Evolutionary conservation across 2,888 invertebrate species (phyloP).

Genomic region (Podotricha telesiphe): DNA sequence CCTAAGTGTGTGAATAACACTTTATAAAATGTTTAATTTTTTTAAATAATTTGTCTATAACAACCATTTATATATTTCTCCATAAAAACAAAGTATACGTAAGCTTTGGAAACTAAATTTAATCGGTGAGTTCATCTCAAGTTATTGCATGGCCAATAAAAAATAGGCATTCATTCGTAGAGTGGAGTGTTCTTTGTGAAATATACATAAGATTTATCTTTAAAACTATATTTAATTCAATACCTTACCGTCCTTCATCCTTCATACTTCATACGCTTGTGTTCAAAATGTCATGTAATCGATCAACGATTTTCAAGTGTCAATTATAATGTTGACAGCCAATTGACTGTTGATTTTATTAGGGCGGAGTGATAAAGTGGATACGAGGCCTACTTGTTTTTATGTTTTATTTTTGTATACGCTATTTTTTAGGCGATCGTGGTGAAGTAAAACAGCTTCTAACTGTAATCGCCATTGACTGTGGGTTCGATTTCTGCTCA

Average conservation of each 20-base stretch:
- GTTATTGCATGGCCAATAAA: no score
- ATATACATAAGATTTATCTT: no score
- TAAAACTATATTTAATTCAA: background rate
- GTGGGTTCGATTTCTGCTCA: background rate
- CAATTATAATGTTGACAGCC: slow-evolving; percentile 24
- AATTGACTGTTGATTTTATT: slow-evolving; percentile 19
- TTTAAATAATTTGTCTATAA: no score
- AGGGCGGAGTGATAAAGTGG: slow-evolving; percentile 13
- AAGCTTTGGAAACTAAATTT: no score
- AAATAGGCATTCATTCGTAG: no score
- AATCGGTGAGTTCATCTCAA: no score
- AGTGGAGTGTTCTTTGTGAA: no score
- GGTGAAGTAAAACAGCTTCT: no score
- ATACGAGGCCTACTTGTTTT: background rate
- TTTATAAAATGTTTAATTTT: no score
- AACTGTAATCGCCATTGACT: background rate
- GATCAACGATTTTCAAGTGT: slow-evolving; percentile 24
- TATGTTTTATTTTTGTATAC: background rate
- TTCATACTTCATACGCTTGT: background rate
- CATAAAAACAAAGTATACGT: no score
- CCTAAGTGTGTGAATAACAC: no score
- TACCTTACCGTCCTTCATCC: background rate
- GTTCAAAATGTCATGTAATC: slow-evolving; percentile 17
- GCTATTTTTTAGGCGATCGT: slow-evolving; percentile 7
- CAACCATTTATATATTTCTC: no score